Evolutionary conservation across 2,888 invertebrate species (phyloP).

Genomic region (Phyllotreta cruciferae): DNA sequence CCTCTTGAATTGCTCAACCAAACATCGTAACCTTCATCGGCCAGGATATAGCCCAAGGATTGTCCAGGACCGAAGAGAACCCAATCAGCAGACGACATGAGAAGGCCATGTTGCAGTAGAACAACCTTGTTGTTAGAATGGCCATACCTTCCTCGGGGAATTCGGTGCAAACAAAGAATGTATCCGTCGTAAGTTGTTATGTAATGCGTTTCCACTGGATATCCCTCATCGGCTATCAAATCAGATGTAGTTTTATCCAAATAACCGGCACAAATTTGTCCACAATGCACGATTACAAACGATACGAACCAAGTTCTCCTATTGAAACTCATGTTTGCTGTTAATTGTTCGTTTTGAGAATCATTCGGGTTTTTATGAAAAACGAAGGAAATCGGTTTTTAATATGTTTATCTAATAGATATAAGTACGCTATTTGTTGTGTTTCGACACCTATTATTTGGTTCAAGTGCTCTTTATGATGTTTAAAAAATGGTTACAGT

Average conservation of each 20-base stretch:
- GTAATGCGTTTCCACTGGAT: conserved; percentile 58
- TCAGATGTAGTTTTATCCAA: conserved; percentile 43
- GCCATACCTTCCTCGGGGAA: conserved; percentile 59
- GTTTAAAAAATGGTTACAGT: too few relatives aligned
- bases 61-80: conserved; percentile 62
- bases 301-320: too few relatives aligned
- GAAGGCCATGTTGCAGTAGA: conserved; percentile 64
- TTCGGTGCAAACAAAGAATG: conserved; percentile 64
- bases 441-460: too few relatives aligned
- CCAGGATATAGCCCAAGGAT: conserved; percentile 50
- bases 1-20: conserved; percentile 52
- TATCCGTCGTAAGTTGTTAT: conserved; percentile 66
- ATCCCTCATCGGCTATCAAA: conserved; percentile 58
- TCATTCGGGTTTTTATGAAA: too few relatives aligned
- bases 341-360: too few relatives aligned
- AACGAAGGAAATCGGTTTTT: too few relatives aligned
- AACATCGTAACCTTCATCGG: conserved; percentile 53
- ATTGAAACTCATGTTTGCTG: too few relatives aligned
- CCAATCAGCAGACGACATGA: conserved; percentile 65
- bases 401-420: too few relatives aligned
- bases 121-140: conserved; percentile 51
- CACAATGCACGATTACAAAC: too few relatives aligned
- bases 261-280: too few relatives aligned
- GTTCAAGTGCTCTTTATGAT: too few relatives aligned
- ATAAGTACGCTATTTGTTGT: too few relatives aligned